Base-by-base conservation (phyloP, 2,113 vertebrate species). In the Mustela lutreola region DNA sequence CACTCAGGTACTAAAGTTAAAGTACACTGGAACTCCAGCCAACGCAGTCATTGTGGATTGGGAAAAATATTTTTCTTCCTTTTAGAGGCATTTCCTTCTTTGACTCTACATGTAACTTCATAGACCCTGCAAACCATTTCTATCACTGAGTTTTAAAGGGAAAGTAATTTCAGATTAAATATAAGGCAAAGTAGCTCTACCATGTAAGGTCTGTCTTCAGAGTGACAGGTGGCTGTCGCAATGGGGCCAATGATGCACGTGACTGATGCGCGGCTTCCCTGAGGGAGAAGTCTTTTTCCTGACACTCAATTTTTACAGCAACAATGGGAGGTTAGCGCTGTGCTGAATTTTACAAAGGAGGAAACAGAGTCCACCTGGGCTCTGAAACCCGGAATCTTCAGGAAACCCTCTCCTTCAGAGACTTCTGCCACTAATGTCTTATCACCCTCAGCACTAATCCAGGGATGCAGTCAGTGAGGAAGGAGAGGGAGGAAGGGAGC, bases 21-120 rank as follows among this genome's bases (percentile, higher is more conserved):
- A 86, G 65, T 93, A 84, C 88, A 88, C 92, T 73, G 19, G 85
- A 91, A 98, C 33, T 0, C 42, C 58, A 93, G 67, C 33, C 97
- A 93, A 81, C 91, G 85, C 97, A 92, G 70, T 85, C 86, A 76
- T 56, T 62, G 92, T 95, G 91, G 75, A 80, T 98, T 89, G 97
- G 91, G 86, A 97, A 97, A 89, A 79, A 89, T 48, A 58, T 42
- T 10, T 0, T 18, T 92, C 71, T 94, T 8, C 19, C 62, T 93
- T 80, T 82, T 36, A 53, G 84, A 82, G n/a, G 15, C 11, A 79
- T 91, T 92, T 92, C 21, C 62, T 89, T 76, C 88, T 91, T 97
- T 95, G 42, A 39, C 82, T n/a, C 28, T 58, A 82, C 8, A 75
- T 60, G 58, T 91, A 65, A 71, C 73, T 91, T 85, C 75, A 81